Percentiles rank a stretch among this genome's conserved stretches.
Conservation (phyloP, 2,113 vertebrate species). For the Hyperopisus bebe region DNA sequence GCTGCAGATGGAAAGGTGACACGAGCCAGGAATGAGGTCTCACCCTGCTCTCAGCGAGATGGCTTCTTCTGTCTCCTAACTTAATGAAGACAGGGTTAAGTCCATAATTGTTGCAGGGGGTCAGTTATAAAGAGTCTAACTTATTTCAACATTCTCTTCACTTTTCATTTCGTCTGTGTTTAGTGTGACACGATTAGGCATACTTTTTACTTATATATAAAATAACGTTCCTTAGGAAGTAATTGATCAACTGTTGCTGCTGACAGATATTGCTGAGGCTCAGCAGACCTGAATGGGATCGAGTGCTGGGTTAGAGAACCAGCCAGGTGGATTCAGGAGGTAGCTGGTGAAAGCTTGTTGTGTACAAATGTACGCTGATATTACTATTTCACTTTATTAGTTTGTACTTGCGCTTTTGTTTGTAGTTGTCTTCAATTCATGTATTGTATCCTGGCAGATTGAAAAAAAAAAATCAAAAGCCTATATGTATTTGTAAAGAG, state of each 20-base stretch:
- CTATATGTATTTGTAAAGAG: not conserved
- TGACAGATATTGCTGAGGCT: not conserved
- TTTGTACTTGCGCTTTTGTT: not conserved
- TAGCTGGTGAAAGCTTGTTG: not conserved
- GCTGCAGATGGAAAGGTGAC: not conserved
- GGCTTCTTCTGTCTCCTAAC: not conserved
- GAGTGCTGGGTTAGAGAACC: not conserved
- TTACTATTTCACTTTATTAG: not conserved
- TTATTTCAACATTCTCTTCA: not conserved
- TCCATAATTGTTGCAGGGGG: not conserved
- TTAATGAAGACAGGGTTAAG: not conserved
- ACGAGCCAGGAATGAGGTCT: not conserved
- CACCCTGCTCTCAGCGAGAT: not conserved
- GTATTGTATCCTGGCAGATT: not conserved
- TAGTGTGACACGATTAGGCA: not conserved
- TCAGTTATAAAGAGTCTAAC: not conserved
- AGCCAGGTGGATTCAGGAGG: not conserved
- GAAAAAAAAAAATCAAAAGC: too few species aligned
- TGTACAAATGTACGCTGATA: not conserved
- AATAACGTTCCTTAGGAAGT: not conserved
- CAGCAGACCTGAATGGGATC: not conserved
- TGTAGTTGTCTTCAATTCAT: not conserved
- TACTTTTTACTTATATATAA: not conserved
- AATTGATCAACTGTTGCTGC: not conserved
- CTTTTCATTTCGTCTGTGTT: constrained; percentile 7